Evolutionary conservation across 2,888 invertebrate genomes (phyloP), one percentile per base, ranked within the genome.

Genomic region (Hoplodrina blanda): DNA sequence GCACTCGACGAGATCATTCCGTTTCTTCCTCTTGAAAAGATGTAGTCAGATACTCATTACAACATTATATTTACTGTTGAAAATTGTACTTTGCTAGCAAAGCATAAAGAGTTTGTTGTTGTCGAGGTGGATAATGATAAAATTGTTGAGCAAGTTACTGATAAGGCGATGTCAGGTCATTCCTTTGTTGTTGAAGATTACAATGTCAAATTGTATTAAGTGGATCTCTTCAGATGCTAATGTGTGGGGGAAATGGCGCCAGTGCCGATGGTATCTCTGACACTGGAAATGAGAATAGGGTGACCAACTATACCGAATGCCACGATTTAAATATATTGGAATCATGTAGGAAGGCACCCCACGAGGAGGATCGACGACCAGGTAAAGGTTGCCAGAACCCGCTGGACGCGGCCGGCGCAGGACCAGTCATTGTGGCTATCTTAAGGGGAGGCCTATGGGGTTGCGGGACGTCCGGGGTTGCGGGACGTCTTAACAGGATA

Each of bases 121-220:
- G 66, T 76, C 50, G 66, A 69, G 80, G 70, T 81, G 83, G 62
- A 78, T 78, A 37, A 75, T 72, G 84, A 80, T 83, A 82, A 83
- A 82, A 84, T 88, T 81, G 87, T 84, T 80, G 82, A 73, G 72
- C 79, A 85, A 80, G 82, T 80, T 76, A 75, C 86, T 90, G 94
- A 94, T 94, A 94, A 91, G 87, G 81, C 85, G 88, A 90, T 89
- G 92, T 91, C 92, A 92, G 93, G 93, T 93, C 92, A 92, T 85
- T 91, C 90, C 91, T 93, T 94, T 94, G 94, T 93, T 90, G 85
- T 85, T 85, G 81, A 79, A 90, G 90, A 92, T 92, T 91, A 94
- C 93, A 93, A 91, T 92, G 93, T 92, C 89, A 91, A 91, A 89
- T 87, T 87, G 88, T 91, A 90, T 90, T 85, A 84, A 76, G 84